Base-by-base conservation (phyloP, 2,888 invertebrate genomes). In the Agonopterix subpropinquella region DNA sequence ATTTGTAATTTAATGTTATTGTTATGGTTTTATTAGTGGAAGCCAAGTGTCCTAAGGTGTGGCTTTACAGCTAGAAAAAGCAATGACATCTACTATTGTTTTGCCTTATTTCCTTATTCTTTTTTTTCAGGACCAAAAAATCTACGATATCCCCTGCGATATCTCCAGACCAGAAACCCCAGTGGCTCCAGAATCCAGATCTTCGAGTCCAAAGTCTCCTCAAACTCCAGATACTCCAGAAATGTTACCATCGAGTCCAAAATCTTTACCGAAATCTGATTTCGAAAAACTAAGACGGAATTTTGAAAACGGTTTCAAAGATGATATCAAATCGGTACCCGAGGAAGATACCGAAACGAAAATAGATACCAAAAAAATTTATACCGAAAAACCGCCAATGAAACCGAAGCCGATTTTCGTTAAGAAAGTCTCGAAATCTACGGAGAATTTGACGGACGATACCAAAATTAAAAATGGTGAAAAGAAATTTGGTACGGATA, bases 71-170 rank as follows among this genome's bases (percentile, higher is more conserved):
- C n/a, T 13, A 13, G 13, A 13, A 13, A 1, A 13, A 13, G 13
- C 13, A 13, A 13, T 13, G 13, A 13, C 13, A 13, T 13, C 13
- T 13, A 13, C 13, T n/a, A n/a, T n/a, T n/a, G n/a, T 18, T 18
- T 3, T 3, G 28, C 5, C n/a, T 10, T 9, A n/a, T 10, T 13
- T 39, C 15, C 18, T 10, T 47, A 41, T 51, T 53, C 43, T 51
- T 45, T 55, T 50, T 15, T 81, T 77, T 1, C 79, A 88, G 86
- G 77, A 80, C 35, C 58, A 68, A 42, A 73, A 71, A 47, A 79
- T 87, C 48, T 88, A 88, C 73, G 87, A 87, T 55, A 68, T 76
- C 0, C 86, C 86, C 0, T 77, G 68, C 53, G 78, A 78, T 11
- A 42, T 54, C 0, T 61, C 70, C 0, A 56, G 73, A 0, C 62